These are phyloP conservation scores for Paraescarpia echinospica DNA, from an alignment of 1,140 invertebrate species.

Conservation along the genomic window DNA sequence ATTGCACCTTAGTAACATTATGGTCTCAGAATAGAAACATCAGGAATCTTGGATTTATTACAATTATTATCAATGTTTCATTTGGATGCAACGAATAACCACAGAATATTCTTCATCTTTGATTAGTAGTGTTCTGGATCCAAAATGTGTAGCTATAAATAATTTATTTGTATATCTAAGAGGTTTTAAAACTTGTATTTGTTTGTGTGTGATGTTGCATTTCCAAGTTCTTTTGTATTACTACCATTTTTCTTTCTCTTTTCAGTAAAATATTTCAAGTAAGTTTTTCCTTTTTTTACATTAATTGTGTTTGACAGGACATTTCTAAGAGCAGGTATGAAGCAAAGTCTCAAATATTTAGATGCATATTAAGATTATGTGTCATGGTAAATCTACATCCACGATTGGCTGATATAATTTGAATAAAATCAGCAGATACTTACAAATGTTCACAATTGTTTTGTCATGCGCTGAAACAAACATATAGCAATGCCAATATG, in stretches of 20 bases:
- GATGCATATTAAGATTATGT: too few relatives aligned
- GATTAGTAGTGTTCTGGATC: not conserved
- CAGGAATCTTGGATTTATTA: too few relatives aligned
- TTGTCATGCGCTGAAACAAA: not conserved
- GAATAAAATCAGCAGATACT: too few relatives aligned
- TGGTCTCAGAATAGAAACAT: too few relatives aligned
- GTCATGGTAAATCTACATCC: too few relatives aligned
- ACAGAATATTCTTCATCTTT: too few relatives aligned
- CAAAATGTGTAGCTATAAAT: not conserved
- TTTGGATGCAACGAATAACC: too few relatives aligned
- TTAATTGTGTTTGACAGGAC: slow-evolving; percentile 13
- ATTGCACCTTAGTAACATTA: too few relatives aligned
- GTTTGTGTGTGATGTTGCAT: not conserved
- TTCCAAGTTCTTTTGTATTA: not conserved
- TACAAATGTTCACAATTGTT: not conserved
- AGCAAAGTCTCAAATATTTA: too few relatives aligned
- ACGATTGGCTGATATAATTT: too few relatives aligned
- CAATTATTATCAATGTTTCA: too few relatives aligned
- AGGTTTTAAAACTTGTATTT: not conserved
- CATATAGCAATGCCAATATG: too few relatives aligned
- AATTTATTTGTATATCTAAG: not conserved
- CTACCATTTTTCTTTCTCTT: slow-evolving; percentile 33
- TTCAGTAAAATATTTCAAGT: slow-evolving; percentile 58
- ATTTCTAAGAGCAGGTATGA: not conserved
- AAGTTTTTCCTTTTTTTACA: slow-evolving; percentile 40